phyloP scores from a whole-genome alignment of 2,797 vertebrate genomes.

The Loriculus beryllinus region DNA sequence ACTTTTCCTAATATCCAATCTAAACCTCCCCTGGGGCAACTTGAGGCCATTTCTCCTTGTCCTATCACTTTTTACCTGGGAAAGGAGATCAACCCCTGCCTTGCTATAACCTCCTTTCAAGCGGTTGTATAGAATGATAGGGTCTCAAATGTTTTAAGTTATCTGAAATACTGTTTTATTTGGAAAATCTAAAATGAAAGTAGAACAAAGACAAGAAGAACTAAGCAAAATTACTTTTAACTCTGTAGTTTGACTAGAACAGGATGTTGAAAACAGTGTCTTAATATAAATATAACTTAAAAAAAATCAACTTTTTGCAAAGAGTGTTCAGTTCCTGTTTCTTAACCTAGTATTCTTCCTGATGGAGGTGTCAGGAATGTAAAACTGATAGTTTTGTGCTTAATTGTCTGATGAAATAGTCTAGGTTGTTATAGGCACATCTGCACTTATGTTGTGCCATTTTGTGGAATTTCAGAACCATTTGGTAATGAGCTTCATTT shows the following conservation, averaged over 20 bases:
- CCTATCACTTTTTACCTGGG: not conserved
- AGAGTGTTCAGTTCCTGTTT: not conserved
- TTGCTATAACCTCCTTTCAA: not conserved
- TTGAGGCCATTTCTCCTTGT: not conserved
- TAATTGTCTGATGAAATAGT: not conserved
- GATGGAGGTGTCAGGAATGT: not conserved
- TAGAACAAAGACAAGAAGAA: not conserved
- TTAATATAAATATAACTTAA: not conserved
- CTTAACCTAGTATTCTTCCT: not conserved
- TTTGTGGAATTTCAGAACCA: not conserved
- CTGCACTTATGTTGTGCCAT: not conserved
- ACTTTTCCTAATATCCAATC: not conserved
- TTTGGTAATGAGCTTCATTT: not conserved
- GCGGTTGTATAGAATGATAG: not conserved
- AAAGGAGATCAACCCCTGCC: not conserved
- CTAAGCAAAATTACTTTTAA: not conserved
- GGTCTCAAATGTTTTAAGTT: not conserved
- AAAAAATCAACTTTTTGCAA: not conserved
- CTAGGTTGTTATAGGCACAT: not conserved
- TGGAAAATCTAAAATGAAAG: not conserved
- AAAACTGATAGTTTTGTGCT: not conserved
- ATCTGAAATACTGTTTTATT: not conserved
- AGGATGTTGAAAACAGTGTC: not conserved
- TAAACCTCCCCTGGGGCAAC: not conserved
- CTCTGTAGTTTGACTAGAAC: not conserved